These are phyloP conservation scores for Glaucomys volans DNA, from an alignment of 2,113 vertebrate species.

Conservation along the genomic window DNA sequence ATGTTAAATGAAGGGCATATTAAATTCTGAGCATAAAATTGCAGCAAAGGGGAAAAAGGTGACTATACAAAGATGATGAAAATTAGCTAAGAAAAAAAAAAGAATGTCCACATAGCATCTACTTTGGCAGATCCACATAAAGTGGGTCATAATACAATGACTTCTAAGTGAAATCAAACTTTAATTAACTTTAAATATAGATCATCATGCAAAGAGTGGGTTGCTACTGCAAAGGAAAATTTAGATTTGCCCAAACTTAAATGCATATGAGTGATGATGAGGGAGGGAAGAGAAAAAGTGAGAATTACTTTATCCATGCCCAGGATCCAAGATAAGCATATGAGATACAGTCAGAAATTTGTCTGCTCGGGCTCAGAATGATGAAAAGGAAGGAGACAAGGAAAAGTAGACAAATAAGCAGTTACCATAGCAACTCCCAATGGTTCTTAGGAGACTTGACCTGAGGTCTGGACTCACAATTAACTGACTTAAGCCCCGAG, in stretches of 20 bases:
- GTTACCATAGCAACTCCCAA: conserved; percentile 51
- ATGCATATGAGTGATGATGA: conserved; percentile 33
- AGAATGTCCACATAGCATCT: background rate
- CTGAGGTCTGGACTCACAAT: conserved; percentile 26
- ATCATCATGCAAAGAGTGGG: background rate
- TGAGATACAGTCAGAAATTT: conserved; percentile 24
- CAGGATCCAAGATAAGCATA: conserved; percentile 10
- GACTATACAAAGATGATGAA: conserved; percentile 6
- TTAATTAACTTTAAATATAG: conserved; percentile 37
- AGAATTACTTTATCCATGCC: conserved; percentile 34
- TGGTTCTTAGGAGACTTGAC: conserved; percentile 13
- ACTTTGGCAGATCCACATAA: background rate
- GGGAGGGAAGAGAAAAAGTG: background rate
- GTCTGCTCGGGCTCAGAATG: conserved; percentile 29
- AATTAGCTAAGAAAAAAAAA: background rate
- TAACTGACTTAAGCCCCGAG: conserved; percentile 1
- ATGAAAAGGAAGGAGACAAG: conserved; percentile 33
- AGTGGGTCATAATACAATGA: background rate
- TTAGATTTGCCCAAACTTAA: conserved; percentile 22
- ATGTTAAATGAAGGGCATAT: conserved; percentile 26
- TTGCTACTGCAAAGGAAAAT: background rate
- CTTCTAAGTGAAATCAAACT: conserved; percentile 15
- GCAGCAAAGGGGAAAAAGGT: background rate
- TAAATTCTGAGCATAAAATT: conserved; percentile 52
- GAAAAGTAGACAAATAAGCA: background rate